phyloP scores from a whole-genome alignment of 2,888 invertebrate genomes.

The Drosophila cognata region DNA sequence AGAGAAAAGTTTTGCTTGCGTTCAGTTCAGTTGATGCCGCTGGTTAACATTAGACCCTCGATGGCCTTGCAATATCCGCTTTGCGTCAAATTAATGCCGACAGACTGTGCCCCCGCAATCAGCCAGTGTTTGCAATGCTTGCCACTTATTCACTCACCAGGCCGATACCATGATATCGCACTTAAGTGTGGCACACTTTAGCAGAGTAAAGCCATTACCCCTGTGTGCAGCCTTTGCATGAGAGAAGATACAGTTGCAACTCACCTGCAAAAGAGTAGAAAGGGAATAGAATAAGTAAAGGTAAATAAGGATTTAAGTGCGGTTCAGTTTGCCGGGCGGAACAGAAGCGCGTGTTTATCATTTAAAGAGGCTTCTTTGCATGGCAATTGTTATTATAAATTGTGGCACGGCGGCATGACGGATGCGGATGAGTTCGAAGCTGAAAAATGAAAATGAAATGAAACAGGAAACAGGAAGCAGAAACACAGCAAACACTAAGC shows the following conservation, averaged over 20 bases:
- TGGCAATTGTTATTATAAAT: constrained; percentile 68
- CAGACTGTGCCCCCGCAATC: constrained; percentile 41
- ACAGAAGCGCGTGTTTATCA: constrained; percentile 66
- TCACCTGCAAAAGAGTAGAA: constrained; percentile 41
- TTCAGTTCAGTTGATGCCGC: neutral
- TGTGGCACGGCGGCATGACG: constrained; percentile 48
- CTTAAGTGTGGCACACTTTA: constrained; percentile 24
- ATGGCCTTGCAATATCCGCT: constrained; percentile 47
- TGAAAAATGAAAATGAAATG: constrained; percentile 2
- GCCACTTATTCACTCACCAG: constrained; percentile 15
- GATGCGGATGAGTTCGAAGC: constrained; percentile 34
- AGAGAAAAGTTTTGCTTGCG: constrained; percentile 17
- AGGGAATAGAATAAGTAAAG: neutral
- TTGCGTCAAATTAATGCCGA: constrained; percentile 53
- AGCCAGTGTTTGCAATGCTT: neutral
- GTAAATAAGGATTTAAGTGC: constrained; percentile 23
- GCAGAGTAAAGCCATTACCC: constrained; percentile 23
- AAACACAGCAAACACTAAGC: constrained; percentile 18
- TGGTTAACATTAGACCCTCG: constrained; percentile 31
- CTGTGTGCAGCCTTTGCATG: constrained; percentile 13
- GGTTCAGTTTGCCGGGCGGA: neutral
- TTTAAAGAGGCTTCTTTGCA: constrained; percentile 71
- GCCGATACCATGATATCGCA: constrained; percentile 27
- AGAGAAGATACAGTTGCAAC: constrained; percentile 34
- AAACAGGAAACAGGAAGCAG: constrained; percentile 16